Conservation (phyloP, 64 coral and sea anemone species). For the Porites australiensis region DNA sequence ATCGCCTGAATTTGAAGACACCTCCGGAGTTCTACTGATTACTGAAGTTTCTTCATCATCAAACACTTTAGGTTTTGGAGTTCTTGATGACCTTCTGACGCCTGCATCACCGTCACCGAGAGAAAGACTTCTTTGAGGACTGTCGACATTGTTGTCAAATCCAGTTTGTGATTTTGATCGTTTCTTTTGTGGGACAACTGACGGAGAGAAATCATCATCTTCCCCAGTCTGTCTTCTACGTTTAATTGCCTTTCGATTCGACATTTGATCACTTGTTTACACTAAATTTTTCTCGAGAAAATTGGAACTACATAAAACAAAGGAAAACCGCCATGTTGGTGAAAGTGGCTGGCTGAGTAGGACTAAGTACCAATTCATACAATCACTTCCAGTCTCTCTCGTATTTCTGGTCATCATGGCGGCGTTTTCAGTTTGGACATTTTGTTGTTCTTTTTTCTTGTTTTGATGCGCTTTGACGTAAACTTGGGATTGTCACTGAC, state of each 20-base stretch:
- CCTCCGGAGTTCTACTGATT: neutral
- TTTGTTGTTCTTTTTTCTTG: neutral
- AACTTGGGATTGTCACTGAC: neutral
- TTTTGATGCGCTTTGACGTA: neutral
- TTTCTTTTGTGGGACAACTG: neutral
- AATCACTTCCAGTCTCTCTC: slow-evolving; percentile 32
- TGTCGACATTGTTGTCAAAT: neutral
- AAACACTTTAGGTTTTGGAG: slow-evolving; percentile 69
- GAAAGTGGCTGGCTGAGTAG: neutral
- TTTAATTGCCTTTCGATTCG: slow-evolving; percentile 68
- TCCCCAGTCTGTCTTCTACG: slow-evolving; percentile 46
- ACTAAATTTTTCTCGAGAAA: neutral
- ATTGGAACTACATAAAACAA: neutral
- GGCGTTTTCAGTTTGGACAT: neutral
- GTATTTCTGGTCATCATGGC: slow-evolving; percentile 14
- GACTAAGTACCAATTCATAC: slow-evolving; percentile 23
- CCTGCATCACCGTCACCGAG: neutral
- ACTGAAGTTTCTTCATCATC: slow-evolving; percentile 57
- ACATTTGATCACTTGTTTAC: slow-evolving; percentile 44
- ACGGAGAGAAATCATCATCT: slow-evolving; percentile 9
- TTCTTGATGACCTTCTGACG: slow-evolving; percentile 63
- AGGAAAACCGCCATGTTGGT: slow-evolving; percentile 61
- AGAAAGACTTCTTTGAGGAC: neutral
- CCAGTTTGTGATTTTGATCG: neutral
- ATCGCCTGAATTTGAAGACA: slow-evolving; percentile 5